Evolutionary conservation across 2,113 vertebrate genomes (phyloP), one percentile per base, ranked within the genome.

Genomic region (Girardinichthys multiradiatus): DNA sequence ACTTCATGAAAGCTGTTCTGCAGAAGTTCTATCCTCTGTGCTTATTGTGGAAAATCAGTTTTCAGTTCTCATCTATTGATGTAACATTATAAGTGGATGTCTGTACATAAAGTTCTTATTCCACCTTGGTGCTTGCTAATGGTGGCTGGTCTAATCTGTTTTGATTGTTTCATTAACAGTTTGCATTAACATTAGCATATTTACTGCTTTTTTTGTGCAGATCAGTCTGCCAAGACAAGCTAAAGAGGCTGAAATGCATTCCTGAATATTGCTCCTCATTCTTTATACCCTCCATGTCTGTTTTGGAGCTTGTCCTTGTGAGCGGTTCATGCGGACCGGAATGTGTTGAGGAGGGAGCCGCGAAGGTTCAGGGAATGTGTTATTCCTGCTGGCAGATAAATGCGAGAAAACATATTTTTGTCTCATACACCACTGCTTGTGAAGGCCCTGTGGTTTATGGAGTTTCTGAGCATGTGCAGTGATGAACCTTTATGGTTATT

Each of bases 331-430:
- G 51, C 81, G n/a, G n/a, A 28, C 39, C 67, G 14, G 71, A 45
- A 31, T 79, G 83, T 63, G 42, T 57, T 58, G 74, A 79, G 76
- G 60, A 79, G 73, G 33, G 78, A 83, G 68, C 75, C 63, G 79
- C 81, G 77, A 87, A 77, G 81, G 82, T 66, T 57, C 76, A 83
- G 69, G 2, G 29, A 64, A 77, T 30, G 72, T 71, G 85, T 81
- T 57, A 63, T 64, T 17, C 65, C 48, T 26, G 51, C 75, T 83
- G 84, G 61, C 79, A 74, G 85, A 81, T 64, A 77, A 24, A 30
- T 64, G 78, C n/a, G 30, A 73, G 57, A 79, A 86, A 87, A 64
- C 79, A 83, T 57, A 76, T 78, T 87, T 86, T 33, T 59, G 76
- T 79, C 76, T 80, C 73, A 33, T 80, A 42, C 83, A 60, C 79